Conservation (phyloP, 37 sponge, comb jelly and placozoan genomes). For the Trichoplax adhaerens region DNA sequence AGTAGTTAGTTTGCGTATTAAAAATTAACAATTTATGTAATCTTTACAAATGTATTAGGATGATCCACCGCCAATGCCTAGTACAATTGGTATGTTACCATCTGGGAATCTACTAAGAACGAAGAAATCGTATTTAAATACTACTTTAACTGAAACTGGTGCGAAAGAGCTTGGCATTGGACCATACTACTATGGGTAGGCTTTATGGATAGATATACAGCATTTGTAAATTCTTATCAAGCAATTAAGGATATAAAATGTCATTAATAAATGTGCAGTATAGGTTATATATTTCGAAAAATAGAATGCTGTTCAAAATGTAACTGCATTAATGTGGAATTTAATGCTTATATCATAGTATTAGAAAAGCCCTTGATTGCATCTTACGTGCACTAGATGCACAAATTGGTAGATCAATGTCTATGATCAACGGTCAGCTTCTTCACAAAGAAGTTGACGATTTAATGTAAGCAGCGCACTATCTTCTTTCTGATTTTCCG, state of each 20-base stretch:
- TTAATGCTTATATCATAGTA: conserved; percentile 9
- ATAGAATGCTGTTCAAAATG: no score
- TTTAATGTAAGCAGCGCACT: no score
- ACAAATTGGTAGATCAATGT: conserved; percentile 48
- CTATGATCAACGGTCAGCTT: conserved; percentile 43
- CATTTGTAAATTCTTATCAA: no score
- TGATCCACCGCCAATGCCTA: conserved; percentile 86
- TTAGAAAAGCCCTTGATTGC: conserved; percentile 58
- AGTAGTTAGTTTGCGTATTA: no score
- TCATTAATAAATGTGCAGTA: no score
- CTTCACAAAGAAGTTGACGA: conserved; percentile 9
- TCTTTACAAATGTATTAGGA: conserved; percentile 18
- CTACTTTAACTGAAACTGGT: conserved; percentile 6
- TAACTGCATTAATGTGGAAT: no score
- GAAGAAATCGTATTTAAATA: conserved; percentile 41
- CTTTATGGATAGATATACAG: background rate
- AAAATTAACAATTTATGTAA: no score
- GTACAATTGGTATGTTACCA: conserved; percentile 41
- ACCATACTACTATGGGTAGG: conserved; percentile 53
- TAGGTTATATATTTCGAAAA: no score
- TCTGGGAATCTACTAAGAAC: conserved; percentile 44
- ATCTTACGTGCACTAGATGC: conserved; percentile 56
- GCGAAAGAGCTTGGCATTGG: conserved; percentile 76
- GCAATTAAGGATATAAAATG: no score
- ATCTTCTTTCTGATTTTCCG: no score